Evolutionary conservation across 2,113 vertebrate species (phyloP).

Genomic region (Phasianus colchicus): DNA sequence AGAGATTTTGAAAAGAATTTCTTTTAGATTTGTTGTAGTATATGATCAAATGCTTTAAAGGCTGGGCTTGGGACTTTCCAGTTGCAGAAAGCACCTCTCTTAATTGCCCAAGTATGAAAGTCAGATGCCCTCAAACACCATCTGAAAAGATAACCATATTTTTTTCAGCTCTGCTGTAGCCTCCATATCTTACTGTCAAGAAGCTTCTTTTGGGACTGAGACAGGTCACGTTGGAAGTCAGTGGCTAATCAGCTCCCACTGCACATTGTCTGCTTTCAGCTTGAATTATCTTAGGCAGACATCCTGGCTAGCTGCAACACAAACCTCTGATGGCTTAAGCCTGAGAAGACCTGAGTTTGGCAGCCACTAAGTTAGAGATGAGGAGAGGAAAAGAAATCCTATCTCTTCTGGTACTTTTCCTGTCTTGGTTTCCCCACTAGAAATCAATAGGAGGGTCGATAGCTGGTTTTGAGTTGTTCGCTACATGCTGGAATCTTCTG

Average conservation of each 20-base stretch:
- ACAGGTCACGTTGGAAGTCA: constrained; percentile 74
- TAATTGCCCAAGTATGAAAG: not conserved
- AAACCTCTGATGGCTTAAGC: constrained; percentile 74
- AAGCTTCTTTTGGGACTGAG: constrained; percentile 59
- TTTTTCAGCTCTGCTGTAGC: constrained; percentile 31
- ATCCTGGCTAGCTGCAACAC: constrained; percentile 80
- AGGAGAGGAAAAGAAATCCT: constrained; percentile 79
- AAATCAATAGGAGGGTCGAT: constrained; percentile 87
- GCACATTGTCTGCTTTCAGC: constrained; percentile 75
- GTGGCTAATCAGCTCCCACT: constrained; percentile 72
- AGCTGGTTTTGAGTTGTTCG: constrained; percentile 83
- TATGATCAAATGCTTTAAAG: not conserved
- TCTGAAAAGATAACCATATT: constrained; percentile 24
- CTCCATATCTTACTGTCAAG: constrained; percentile 59
- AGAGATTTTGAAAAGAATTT: constrained; percentile 26
- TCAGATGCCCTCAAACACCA: constrained; percentile 26
- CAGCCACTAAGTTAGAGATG: constrained; percentile 69
- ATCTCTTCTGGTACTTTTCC: constrained; percentile 80
- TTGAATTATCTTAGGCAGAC: constrained; percentile 84
- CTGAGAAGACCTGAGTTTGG: constrained; percentile 73
- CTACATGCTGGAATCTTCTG: constrained; percentile 79
- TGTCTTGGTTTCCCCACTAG: constrained; percentile 75
- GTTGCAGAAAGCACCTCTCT: not conserved
- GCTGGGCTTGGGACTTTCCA: not conserved
- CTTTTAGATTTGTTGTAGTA: not conserved